Evolutionary conservation across 2,797 vertebrate species (phyloP), one percentile per base, ranked within the genome.

Genomic region (Meriones psammophilus): DNA sequence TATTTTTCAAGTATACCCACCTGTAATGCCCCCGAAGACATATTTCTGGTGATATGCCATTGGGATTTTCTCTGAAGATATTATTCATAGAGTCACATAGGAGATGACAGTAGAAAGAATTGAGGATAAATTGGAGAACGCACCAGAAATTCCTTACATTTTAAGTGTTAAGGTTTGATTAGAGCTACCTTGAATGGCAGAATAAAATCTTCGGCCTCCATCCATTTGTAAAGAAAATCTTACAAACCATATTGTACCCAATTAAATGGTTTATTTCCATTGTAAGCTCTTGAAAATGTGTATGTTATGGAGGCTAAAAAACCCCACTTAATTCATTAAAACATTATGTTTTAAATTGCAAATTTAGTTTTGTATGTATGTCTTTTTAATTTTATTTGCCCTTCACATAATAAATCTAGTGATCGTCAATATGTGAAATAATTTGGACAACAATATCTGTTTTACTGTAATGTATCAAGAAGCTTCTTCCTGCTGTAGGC

Each of bases 361-460:
- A 92, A 24, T 36, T 46, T 50, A 56, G 42, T 84, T 95, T 89
- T 95, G 24, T 7, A 20, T 64, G 66, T 74, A 39, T 86, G n/a
- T 24, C 7, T 78, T 54, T 28, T 5, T 71, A 60, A 68, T 84
- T 94, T 80, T 64, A n/a, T 54, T 89, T 88, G 36, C 58, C 20
- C 9, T 58, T 83, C 18, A 88, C 6, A 77, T 81, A 74, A 62
- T 92, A 91, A 64, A 50, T 81, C 73, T 4, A 81, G 81, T 33
- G 68, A n/a, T 90, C 24, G 13, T 95, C 71, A 83, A 33, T 86
- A 20, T 46, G 68, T 88, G 26, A 95, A 96, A 96, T 95, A 74
- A 69, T 15, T 74, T 2, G 56, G 88, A 50, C 0, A 68, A 85
- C 12, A 39, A 56, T 26, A 58, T 0, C 20, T 50, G 33, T 56